Evolutionary conservation across 2,797 vertebrate species (phyloP).

Genomic region (Acanthurus leucopareius): DNA sequence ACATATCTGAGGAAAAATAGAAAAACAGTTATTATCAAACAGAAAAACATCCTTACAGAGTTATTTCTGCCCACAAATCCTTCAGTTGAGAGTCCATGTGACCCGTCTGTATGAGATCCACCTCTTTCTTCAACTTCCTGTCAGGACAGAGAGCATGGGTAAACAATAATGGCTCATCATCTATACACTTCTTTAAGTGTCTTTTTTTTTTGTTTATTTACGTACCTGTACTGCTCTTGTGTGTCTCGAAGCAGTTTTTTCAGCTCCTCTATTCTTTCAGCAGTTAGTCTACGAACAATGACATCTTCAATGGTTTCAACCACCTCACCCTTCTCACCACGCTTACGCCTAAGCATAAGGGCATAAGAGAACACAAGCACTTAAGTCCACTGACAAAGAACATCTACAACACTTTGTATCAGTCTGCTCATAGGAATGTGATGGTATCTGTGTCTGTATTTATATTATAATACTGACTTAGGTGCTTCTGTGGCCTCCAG

Average conservation of each 20-base stretch:
- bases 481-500: slow-evolving; percentile 98
- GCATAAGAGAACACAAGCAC: slow-evolving; percentile 4
- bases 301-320: slow-evolving; percentile 99
- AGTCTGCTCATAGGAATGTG: background rate
- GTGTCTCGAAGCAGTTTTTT: slow-evolving; percentile 97
- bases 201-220: background rate
- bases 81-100: slow-evolving; percentile 97
- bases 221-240: slow-evolving; percentile 96
- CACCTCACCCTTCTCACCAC: slow-evolving; percentile 98
- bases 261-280: slow-evolving; percentile 96
- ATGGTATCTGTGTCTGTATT: background rate
- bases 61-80: slow-evolving; percentile 94
- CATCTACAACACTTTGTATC: background rate
- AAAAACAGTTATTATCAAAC: background rate
- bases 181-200: background rate
- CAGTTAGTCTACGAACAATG: slow-evolving; percentile 95
- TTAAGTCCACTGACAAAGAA: background rate
- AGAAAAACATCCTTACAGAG: slow-evolving; percentile 84
- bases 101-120: slow-evolving; percentile 95
- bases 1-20: too few species aligned
- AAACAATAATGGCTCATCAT: background rate
- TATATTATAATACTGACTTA: slow-evolving; percentile 89
- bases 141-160: slow-evolving; percentile 29
- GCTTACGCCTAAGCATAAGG: slow-evolving; percentile 89
- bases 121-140: slow-evolving; percentile 97